Evolutionary conservation across 2,888 invertebrate species (phyloP).

Genomic region (Molanna angustata): DNA sequence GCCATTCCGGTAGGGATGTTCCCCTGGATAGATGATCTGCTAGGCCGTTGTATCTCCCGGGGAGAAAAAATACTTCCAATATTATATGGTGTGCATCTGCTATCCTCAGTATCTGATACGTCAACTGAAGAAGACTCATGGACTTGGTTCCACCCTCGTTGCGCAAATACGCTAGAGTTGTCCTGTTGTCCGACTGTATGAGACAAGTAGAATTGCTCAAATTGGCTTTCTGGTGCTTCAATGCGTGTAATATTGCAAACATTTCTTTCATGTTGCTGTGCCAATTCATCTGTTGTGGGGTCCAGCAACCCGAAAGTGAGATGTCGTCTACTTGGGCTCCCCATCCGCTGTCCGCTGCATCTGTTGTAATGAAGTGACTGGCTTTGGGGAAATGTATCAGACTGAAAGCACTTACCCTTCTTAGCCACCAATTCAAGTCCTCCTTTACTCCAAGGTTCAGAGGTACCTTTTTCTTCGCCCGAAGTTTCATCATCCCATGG

Average conservation of each 20-base stretch:
- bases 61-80: constrained; percentile 13
- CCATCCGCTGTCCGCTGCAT: neutral
- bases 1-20: constrained; percentile 15
- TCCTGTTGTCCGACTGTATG: constrained; percentile 34
- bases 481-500: neutral
- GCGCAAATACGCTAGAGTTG: constrained; percentile 31
- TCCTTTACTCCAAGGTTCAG: neutral
- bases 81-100: neutral
- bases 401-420: neutral
- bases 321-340: constrained; percentile 5
- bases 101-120: neutral
- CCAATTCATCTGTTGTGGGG: constrained; percentile 5
- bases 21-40: constrained; percentile 18
- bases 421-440: constrained; percentile 2
- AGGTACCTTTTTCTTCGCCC: neutral
- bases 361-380: neutral
- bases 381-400: neutral
- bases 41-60: constrained; percentile 21
- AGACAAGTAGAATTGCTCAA: constrained; percentile 11
- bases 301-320: constrained; percentile 6
- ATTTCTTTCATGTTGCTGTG: constrained; percentile 5
- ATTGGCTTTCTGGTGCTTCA: constrained; percentile 3
- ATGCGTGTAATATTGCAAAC: neutral
- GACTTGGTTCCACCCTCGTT: constrained; percentile 19
- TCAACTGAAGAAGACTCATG: neutral